Evolutionary conservation across 1,140 invertebrate species (phyloP), one percentile per base, ranked within the genome.

Genomic region (Meloidogyne chitwoodi): DNA sequence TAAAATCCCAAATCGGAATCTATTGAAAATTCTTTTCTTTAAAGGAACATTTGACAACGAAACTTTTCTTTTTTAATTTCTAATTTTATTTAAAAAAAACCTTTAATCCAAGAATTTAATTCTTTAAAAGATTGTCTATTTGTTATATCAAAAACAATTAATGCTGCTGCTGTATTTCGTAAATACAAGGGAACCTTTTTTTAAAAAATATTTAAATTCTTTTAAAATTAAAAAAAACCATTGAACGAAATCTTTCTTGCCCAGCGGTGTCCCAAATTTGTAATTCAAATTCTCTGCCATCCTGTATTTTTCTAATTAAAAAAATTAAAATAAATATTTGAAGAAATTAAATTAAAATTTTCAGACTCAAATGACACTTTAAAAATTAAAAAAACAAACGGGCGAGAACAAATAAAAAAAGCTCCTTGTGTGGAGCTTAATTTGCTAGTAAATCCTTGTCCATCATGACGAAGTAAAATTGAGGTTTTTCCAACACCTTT

Each of bases 111-210:
- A 22, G 2, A 22, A 24, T 62, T 48, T 22, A 81, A 48, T 44
- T 83, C 61, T 31, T 61, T 29, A 73, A 82, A 81, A 16, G 80
- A 75, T 12, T 83, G 41, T 8, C 75, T 41, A 95, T 94, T 97
- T 82, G 96, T 98, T 83, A 98, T 98, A 89, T 99, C 96, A 90
- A 98, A 98, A 69, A 98, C 96, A 83, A 99, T 95, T 80, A 99
- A 95, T 80, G 96, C 96, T 75, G 98, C 96, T 26, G 95, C 97
- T 10, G 95, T 97, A 89, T 98, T 96, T 84, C 96, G 91, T n/a
- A 80, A 41, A 68, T 80, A 81, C 19, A 81, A 48, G 14, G 74
- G 79, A 38, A 81, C 69, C 77, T 78, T 29, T 26, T 38, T 34
- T 67, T 16, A 75, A 70, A 64, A 74, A 27, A 44, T 19, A 14